Conservation (phyloP, 53 echinoderm and acorn worm species). For the Crossaster papposus region DNA sequence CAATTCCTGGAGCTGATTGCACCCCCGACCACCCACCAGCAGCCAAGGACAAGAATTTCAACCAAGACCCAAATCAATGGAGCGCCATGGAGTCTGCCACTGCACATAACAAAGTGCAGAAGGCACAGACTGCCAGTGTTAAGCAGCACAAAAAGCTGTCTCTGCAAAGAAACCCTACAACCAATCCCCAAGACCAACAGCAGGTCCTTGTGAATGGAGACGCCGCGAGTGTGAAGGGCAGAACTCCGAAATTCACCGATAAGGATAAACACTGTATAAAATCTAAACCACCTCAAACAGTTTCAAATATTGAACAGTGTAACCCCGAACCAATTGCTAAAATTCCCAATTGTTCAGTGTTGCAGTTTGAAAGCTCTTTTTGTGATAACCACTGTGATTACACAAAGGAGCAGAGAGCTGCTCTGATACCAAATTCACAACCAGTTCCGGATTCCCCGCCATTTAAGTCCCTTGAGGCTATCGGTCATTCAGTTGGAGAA, state of each 20-base stretch:
- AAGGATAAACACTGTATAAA: slow-evolving; percentile 44
- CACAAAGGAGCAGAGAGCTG: slow-evolving; percentile 35
- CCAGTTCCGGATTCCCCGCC: slow-evolving; percentile 25
- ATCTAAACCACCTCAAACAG: slow-evolving; percentile 48
- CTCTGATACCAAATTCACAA: slow-evolving; percentile 40
- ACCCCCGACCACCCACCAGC: background rate
- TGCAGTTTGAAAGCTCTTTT: background rate
- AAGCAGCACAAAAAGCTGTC: slow-evolving; percentile 15
- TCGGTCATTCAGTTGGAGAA: slow-evolving; percentile 36
- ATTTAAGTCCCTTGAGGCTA: slow-evolving; percentile 30
- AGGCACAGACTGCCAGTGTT: background rate
- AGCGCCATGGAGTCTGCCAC: slow-evolving; percentile 39
- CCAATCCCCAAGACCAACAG: background rate
- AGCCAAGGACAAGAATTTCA: background rate
- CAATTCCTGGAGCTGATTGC: background rate
- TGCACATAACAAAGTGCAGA: slow-evolving; percentile 39
- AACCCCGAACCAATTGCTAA: slow-evolving; percentile 1
- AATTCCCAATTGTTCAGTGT: slow-evolving; percentile 5
- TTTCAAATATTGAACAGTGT: background rate
- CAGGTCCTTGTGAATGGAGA: slow-evolving; percentile 29
- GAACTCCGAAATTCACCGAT: slow-evolving; percentile 22
- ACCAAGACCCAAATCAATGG: slow-evolving; percentile 21
- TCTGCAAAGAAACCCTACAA: background rate
- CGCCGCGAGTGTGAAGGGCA: background rate
- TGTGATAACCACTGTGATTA: slow-evolving; percentile 12